Evolutionary conservation across 2,888 invertebrate species (phyloP).

Genomic region (Heliconius aoede): DNA sequence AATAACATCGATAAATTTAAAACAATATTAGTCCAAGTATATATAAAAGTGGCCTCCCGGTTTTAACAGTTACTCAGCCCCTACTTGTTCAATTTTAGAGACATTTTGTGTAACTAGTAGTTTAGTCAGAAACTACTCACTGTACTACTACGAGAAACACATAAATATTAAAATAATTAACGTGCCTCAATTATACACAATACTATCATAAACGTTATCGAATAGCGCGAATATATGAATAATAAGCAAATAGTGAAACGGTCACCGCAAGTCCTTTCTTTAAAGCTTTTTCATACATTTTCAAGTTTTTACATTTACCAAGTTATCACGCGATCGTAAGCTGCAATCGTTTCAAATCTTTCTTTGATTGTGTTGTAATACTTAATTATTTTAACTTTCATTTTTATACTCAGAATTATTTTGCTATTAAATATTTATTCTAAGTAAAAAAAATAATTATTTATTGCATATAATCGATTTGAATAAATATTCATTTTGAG

Average conservation of each 20-base stretch:
- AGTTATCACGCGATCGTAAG: slow-evolving; percentile 41
- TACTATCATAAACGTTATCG: slow-evolving; percentile 59
- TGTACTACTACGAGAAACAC: background rate
- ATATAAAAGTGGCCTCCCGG: no score
- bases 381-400: background rate
- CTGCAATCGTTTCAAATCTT: slow-evolving; percentile 26
- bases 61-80: no score
- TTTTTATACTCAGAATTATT: background rate
- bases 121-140: background rate
- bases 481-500: no score
- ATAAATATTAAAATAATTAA: slow-evolving; percentile 4
- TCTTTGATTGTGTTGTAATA: slow-evolving; percentile 3
- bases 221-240: slow-evolving; percentile 66
- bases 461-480: no score
- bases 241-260: slow-evolving; percentile 52
- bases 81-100: no score
- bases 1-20: no score
- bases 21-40: no score
- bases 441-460: background rate
- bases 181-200: slow-evolving; percentile 40
- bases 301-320: slow-evolving; percentile 35
- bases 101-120: no score
- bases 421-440: background rate
- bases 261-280: slow-evolving; percentile 32
- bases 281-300: slow-evolving; percentile 21